Conservation (phyloP, 2,113 vertebrate species). For the Sapajus apella region DNA sequence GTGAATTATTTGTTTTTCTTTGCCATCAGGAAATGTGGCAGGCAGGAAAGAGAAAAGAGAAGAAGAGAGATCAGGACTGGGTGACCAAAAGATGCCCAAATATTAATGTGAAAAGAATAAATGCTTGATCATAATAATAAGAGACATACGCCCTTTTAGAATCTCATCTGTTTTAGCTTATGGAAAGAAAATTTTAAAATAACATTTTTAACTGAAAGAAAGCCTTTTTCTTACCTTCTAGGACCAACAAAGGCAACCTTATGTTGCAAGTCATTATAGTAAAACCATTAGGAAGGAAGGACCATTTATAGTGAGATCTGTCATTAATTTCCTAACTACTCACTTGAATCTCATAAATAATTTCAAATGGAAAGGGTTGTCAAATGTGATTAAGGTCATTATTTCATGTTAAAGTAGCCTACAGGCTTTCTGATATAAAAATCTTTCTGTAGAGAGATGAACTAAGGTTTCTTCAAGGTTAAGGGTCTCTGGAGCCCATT, state of each 20-base stretch:
- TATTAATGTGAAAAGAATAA: background rate
- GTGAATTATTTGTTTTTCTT: background rate
- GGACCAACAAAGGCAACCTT: background rate
- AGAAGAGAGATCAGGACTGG: background rate
- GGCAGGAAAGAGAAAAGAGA: background rate
- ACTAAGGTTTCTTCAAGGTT: background rate
- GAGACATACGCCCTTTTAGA: background rate
- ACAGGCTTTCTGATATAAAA: background rate
- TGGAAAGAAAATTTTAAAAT: background rate
- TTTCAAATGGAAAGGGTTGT: slow-evolving; percentile 50
- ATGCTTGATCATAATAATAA: background rate
- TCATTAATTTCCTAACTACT: slow-evolving; percentile 43
- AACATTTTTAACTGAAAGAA: background rate
- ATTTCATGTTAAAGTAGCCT: background rate
- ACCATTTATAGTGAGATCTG: background rate
- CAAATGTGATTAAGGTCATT: slow-evolving; percentile 52
- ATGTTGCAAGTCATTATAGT: background rate
- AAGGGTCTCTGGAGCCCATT: background rate
- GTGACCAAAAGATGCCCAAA: background rate
- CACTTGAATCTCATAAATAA: slow-evolving; percentile 43
- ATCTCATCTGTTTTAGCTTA: background rate
- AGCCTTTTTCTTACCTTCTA: slow-evolving; percentile 4
- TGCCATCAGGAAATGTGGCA: background rate
- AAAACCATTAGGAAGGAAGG: slow-evolving; percentile 17
- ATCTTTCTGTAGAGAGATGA: slow-evolving; percentile 35